phyloP scores from a whole-genome alignment of 2,797 vertebrate species.

The Decapterus maruadsi region DNA sequence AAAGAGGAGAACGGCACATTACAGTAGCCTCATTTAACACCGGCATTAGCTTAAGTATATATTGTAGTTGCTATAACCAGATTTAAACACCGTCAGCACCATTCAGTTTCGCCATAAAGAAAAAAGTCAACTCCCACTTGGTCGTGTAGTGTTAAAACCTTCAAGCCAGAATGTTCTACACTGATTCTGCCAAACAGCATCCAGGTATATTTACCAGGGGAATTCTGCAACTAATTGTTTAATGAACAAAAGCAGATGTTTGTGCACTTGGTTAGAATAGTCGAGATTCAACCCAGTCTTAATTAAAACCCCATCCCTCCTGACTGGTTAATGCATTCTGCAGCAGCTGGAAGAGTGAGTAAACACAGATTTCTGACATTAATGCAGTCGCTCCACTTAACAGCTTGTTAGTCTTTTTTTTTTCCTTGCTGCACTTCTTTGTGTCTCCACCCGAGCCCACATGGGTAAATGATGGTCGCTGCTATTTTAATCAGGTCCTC shows the following conservation, averaged over 20 bases:
- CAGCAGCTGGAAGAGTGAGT: slow-evolving; percentile 49
- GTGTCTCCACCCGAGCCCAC: slow-evolving; percentile 23
- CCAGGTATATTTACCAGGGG: slow-evolving; percentile 38
- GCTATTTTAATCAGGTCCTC: slow-evolving; percentile 63
- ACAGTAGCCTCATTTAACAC: slow-evolving; percentile 10
- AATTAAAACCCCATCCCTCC: slow-evolving; percentile 70
- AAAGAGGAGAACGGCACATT: slow-evolving; percentile 9
- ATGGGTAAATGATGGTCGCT: slow-evolving; percentile 40
- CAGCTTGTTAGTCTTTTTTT: slow-evolving; percentile 49
- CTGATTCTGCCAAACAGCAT: slow-evolving; percentile 25
- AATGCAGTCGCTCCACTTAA: slow-evolving; percentile 39
- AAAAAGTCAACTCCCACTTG: background rate
- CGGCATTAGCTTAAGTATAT: background rate
- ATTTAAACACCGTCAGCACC: background rate
- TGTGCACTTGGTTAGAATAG: slow-evolving; percentile 48
- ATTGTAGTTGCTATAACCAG: background rate
- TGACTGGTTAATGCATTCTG: slow-evolving; percentile 53
- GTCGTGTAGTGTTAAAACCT: background rate
- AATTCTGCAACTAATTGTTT: slow-evolving; percentile 34
- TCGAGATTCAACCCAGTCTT: slow-evolving; percentile 44
- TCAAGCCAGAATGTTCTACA: background rate
- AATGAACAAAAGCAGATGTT: slow-evolving; percentile 57
- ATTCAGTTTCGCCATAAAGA: background rate
- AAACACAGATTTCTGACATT: slow-evolving; percentile 41
- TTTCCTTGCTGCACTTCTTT: slow-evolving; percentile 27